Evolutionary conservation across 2,888 invertebrate species (phyloP).

Genomic region (Ichneumon xanthorius): DNA sequence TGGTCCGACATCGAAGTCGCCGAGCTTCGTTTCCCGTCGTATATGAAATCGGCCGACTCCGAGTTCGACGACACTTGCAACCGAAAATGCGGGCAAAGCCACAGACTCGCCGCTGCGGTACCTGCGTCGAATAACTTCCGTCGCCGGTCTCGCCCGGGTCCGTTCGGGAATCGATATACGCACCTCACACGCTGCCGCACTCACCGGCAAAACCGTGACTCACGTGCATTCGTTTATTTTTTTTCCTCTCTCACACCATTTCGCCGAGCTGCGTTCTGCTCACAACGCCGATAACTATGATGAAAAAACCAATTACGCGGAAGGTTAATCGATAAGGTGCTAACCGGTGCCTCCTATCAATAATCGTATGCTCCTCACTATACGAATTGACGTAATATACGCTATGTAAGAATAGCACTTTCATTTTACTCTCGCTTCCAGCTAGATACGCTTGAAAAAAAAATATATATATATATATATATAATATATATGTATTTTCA

Average conservation of each 20-base stretch:
- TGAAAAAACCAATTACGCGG: constrained; percentile 14
- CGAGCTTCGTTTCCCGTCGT: background rate
- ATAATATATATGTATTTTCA: constrained; percentile 15
- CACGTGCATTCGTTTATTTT: constrained; percentile 19
- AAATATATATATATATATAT: constrained; percentile 23
- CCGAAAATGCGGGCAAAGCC: constrained; percentile 30
- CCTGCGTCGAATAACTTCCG: constrained; percentile 13
- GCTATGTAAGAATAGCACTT: constrained; percentile 13
- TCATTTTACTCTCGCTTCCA: constrained; percentile 43
- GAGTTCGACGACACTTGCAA: constrained; percentile 35
- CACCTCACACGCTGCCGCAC: constrained; percentile 8
- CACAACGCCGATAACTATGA: constrained; percentile 26
- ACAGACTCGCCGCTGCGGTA: background rate
- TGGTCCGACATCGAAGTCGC: constrained; percentile 8
- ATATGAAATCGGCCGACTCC: background rate
- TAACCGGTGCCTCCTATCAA: background rate
- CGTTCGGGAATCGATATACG: constrained; percentile 46
- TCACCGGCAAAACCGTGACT: constrained; percentile 43
- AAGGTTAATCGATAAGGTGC: constrained; percentile 19
- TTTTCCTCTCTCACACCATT: background rate
- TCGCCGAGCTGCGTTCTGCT: background rate
- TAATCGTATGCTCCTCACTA: background rate
- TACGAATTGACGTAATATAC: background rate
- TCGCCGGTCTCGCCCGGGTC: background rate
- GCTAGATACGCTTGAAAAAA: constrained; percentile 20